Percentiles rank a stretch among this genome's conserved stretches.
Evolutionary conservation across 2,113 vertebrate genomes (phyloP).

Genomic region (Austrofundulus limnaeus): DNA sequence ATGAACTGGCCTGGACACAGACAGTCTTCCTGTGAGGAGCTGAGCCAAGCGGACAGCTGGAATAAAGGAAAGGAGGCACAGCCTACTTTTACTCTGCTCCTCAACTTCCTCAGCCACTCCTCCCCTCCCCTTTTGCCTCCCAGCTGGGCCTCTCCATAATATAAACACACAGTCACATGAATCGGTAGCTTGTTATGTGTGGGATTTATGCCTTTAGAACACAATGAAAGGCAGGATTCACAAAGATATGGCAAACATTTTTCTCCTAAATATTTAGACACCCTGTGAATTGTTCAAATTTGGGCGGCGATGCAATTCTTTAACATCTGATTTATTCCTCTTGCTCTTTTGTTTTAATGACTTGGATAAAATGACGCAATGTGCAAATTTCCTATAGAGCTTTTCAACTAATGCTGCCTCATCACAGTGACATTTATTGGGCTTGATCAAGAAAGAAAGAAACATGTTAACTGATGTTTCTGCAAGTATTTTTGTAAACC

Average conservation of each 20-base stretch:
- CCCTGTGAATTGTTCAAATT: slow-evolving; percentile 53
- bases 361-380: slow-evolving; percentile 27
- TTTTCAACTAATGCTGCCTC: not conserved
- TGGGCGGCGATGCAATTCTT: slow-evolving; percentile 41
- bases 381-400: slow-evolving; percentile 10
- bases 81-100: slow-evolving; percentile 55
- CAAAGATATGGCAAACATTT: slow-evolving; percentile 47
- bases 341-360: slow-evolving; percentile 52
- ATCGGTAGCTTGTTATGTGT: slow-evolving; percentile 43
- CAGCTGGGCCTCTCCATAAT: slow-evolving; percentile 35
- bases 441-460: not conserved
- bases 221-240: slow-evolving; percentile 62
- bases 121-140: slow-evolving; percentile 38
- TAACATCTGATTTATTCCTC: slow-evolving; percentile 30
- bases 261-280: slow-evolving; percentile 65
- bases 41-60: slow-evolving; percentile 49
- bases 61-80: slow-evolving; percentile 41
- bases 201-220: slow-evolving; percentile 42
- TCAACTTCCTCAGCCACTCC: slow-evolving; percentile 54
- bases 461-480: too few relatives aligned
- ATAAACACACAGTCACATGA: slow-evolving; percentile 50
- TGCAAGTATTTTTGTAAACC: not conserved
- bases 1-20: slow-evolving; percentile 42
- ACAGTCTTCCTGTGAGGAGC: slow-evolving; percentile 60
- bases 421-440: not conserved